Conservation (phyloP, 2,797 vertebrate genomes). For the Hydrophis major region DNA sequence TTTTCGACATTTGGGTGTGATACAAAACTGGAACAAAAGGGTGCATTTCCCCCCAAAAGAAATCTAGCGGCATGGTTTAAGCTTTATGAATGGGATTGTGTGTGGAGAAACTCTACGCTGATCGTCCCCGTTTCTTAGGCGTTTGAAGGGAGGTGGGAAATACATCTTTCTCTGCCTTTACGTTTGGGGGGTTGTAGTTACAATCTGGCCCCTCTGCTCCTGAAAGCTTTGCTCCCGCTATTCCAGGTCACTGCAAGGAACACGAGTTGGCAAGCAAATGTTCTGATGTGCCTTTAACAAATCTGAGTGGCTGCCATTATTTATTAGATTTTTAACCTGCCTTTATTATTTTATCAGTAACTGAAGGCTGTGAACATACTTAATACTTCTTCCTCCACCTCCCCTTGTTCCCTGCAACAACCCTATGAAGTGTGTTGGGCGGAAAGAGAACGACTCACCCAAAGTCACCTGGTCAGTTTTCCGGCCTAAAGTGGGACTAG, state of each 20-base stretch:
- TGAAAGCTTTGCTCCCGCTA: background rate
- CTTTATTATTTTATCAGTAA: background rate
- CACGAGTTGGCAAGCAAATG: no score
- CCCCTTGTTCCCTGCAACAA: background rate
- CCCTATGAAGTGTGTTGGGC: background rate
- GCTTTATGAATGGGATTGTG: constrained; percentile 60
- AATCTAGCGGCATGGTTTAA: constrained; percentile 15
- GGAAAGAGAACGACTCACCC: background rate
- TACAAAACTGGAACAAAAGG: constrained; percentile 31
- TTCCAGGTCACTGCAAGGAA: background rate
- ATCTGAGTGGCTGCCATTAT: background rate
- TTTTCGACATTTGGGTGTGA: constrained; percentile 18
- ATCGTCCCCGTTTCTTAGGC: constrained; percentile 23
- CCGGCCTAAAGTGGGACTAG: background rate
- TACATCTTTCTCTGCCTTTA: constrained; percentile 17
- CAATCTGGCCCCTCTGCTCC: background rate
- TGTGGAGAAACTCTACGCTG: background rate
- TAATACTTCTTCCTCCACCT: background rate
- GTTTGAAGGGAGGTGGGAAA: constrained; percentile 32
- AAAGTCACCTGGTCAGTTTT: background rate
- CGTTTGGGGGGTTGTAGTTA: constrained; percentile 36
- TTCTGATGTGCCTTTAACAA: background rate
- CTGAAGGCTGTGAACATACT: background rate
- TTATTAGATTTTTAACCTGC: background rate
- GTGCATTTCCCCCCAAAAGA: constrained; percentile 35